Evolutionary conservation across 2,888 invertebrate genomes (phyloP).

Genomic region (Celastrina argiolus): DNA sequence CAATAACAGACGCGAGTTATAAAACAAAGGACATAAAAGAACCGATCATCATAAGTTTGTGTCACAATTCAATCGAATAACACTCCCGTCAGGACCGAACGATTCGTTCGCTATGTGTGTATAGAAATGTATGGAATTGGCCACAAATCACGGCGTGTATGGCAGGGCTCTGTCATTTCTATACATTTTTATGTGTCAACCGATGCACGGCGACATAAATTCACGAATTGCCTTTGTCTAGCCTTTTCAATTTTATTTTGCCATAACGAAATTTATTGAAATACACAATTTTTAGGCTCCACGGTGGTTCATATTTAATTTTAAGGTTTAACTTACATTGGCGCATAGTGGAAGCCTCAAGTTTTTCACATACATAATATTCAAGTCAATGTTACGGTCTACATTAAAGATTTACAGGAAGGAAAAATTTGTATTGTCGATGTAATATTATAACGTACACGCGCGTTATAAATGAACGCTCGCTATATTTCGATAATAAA

Average conservation of each 20-base stretch:
- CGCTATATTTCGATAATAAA: too few relatives aligned
- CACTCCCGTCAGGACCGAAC: not conserved
- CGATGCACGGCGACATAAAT: conserved; percentile 2
- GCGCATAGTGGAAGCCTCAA: too few relatives aligned
- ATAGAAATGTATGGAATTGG: conserved; percentile 13
- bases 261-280: not conserved
- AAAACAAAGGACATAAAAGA: conserved; percentile 1
- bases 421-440: too few relatives aligned
- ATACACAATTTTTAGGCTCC: not conserved
- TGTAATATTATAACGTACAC: too few relatives aligned
- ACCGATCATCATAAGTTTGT: conserved; percentile 1
- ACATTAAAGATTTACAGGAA: too few relatives aligned
- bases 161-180: conserved; percentile 3
- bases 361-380: too few relatives aligned
- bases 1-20: not conserved
- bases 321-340: not conserved
- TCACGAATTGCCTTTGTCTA: conserved; percentile 15
- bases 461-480: too few relatives aligned
- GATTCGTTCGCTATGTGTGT: not conserved
- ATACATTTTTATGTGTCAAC: conserved; percentile 13
- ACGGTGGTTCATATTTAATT: not conserved
- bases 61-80: conserved; percentile 11
- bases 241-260: conserved; percentile 5
- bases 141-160: conserved; percentile 2
- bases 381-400: too few relatives aligned